A percentile compares a stretch with the other conserved stretches of the same genome.
These are phyloP conservation scores for Zoroaster sp. DNA, from an alignment of 53 echinoderm and acorn worm species.

Conservation along the genomic window DNA sequence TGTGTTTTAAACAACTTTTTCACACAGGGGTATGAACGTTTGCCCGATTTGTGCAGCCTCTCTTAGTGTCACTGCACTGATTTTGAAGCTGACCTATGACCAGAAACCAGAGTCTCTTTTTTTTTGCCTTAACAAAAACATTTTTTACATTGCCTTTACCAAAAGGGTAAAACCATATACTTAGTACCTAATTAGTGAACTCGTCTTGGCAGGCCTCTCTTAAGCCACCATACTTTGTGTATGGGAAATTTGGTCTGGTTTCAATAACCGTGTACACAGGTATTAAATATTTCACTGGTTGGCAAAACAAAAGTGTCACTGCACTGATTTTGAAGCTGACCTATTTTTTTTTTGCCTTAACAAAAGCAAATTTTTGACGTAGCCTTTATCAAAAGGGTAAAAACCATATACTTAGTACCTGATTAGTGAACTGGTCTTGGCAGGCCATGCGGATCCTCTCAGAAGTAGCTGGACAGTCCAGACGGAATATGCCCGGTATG, in stretches of 20 bases:
- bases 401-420: slow-evolving; percentile 31
- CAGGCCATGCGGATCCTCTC: slow-evolving; percentile 93
- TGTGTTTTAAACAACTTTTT: too few species aligned
- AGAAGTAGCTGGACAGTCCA: slow-evolving; percentile 85
- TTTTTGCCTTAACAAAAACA: background rate
- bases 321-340: too few species aligned
- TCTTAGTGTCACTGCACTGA: too few species aligned
- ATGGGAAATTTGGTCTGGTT: too few species aligned
- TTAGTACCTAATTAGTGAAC: slow-evolving; percentile 73
- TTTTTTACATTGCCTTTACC: background rate
- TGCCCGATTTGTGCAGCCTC: too few species aligned
- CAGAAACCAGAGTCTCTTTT: too few species aligned
- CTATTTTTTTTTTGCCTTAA: background rate
- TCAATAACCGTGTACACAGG: too few species aligned
- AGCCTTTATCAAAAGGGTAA: background rate
- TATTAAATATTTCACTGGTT: too few species aligned
- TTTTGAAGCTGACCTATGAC: too few species aligned
- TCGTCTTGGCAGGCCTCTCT: slow-evolving; percentile 87
- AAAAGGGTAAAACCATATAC: background rate
- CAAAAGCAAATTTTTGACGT: background rate
- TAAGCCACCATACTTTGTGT: too few species aligned
- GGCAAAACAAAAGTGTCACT: too few species aligned
- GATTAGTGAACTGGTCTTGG: slow-evolving; percentile 79
- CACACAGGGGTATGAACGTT: too few species aligned
- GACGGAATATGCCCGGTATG: slow-evolving; percentile 53